Evolutionary conservation across 2,113 vertebrate genomes (phyloP).

Genomic region (Hippocampus mohnikei): DNA sequence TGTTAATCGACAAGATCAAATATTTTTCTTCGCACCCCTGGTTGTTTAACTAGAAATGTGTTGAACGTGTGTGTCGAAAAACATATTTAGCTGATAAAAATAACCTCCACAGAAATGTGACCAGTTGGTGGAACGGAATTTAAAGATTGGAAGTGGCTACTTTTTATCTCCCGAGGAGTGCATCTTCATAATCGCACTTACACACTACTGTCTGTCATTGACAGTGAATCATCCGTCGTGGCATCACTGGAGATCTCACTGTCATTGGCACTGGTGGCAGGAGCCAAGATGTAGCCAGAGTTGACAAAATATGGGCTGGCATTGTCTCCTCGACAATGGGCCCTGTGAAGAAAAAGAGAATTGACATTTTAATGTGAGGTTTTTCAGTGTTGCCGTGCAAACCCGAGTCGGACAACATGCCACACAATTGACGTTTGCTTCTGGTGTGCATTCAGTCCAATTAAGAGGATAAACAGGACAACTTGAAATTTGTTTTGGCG

Average conservation of each 20-base stretch:
- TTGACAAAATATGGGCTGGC: conserved; percentile 85
- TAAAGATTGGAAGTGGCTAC: conserved; percentile 15
- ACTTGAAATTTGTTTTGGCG: conserved; percentile 21
- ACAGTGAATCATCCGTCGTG: conserved; percentile 92
- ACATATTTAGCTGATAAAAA: conserved; percentile 33
- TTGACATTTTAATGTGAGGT: conserved; percentile 1
- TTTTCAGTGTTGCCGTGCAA: neutral
- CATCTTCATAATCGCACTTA: conserved; percentile 70
- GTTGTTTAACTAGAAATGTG: conserved; percentile 52
- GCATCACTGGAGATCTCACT: conserved; percentile 95
- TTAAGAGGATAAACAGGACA: conserved; percentile 9
- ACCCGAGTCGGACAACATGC: neutral
- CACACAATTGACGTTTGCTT: neutral
- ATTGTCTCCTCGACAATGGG: conserved; percentile 80
- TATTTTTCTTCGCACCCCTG: conserved; percentile 43
- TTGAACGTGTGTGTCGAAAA: conserved; percentile 35
- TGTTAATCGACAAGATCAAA: conserved; percentile 40
- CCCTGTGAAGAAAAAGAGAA: conserved; percentile 60
- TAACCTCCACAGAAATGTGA: conserved; percentile 20
- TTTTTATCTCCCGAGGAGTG: conserved; percentile 13
- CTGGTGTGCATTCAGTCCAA: conserved; percentile 8
- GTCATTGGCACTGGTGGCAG: conserved; percentile 90
- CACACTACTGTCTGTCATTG: conserved; percentile 95
- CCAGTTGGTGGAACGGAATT: conserved; percentile 20
- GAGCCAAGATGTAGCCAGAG: conserved; percentile 87